A percentile compares a stretch with the other conserved stretches of the same genome.
Conservation (phyloP, 1,140 invertebrate genomes). For the Orius laevigatus region DNA sequence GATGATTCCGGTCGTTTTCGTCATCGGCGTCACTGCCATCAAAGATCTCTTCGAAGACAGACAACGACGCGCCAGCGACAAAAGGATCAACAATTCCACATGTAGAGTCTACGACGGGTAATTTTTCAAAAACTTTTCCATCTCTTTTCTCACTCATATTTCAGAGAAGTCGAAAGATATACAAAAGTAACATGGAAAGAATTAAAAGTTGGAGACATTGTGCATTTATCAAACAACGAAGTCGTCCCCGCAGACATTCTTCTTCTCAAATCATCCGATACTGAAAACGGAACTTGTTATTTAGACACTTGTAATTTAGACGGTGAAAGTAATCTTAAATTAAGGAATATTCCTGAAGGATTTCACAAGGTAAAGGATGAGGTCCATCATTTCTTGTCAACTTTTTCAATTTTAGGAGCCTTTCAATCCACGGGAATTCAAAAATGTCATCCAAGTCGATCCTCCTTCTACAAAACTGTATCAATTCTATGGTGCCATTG, state of each 20-base stretch:
- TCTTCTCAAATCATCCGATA: constrained; percentile 64
- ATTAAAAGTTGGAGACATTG: constrained; percentile 80
- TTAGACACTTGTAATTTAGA: constrained; percentile 96
- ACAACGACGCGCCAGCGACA: constrained; percentile 72
- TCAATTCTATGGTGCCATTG: constrained; percentile 78
- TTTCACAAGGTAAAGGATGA: constrained; percentile 38
- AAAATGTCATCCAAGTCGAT: constrained; percentile 74
- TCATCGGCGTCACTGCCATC: constrained; percentile 87
- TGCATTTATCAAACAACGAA: constrained; percentile 93
- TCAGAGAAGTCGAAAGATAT: constrained; percentile 67
- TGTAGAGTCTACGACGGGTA: constrained; percentile 82
- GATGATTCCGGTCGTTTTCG: constrained; percentile 87
- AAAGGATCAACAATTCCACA: constrained; percentile 81
- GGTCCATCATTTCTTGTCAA: background rate
- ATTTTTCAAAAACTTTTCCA: constrained; percentile 29
- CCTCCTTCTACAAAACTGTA: constrained; percentile 91
- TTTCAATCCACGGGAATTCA: constrained; percentile 58
- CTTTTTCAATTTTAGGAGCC: constrained; percentile 30
- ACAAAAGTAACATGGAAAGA: constrained; percentile 79
- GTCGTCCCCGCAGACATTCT: constrained; percentile 91
- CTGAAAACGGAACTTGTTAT: constrained; percentile 88
- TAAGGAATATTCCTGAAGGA: constrained; percentile 66
- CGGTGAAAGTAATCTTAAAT: constrained; percentile 98
- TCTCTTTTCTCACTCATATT: constrained; percentile 23
- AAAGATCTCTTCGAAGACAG: constrained; percentile 96